phyloP scores from a whole-genome alignment of 1,140 invertebrate species.

The Drosophila ogumai region DNA sequence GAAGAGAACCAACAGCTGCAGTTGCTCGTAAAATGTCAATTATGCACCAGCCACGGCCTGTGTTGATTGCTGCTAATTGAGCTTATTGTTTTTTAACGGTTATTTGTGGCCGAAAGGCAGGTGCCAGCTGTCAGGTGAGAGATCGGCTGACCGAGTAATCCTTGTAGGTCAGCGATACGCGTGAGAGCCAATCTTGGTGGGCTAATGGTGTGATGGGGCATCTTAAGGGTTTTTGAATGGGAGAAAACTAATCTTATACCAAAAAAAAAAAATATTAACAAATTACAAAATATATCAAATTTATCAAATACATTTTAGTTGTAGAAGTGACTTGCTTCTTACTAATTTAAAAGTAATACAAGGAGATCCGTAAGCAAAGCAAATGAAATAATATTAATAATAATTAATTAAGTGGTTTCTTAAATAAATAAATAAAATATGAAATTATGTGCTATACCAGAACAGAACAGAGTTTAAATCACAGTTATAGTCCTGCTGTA shows the following conservation, averaged over 20 bases:
- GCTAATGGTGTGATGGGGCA: not conserved
- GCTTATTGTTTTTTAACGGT: conserved; percentile 77
- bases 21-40: conserved; percentile 70
- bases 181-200: conserved; percentile 48
- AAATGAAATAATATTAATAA: too few species aligned
- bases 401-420: too few species aligned
- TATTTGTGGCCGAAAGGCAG: conserved; percentile 44
- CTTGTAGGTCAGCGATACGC: conserved; percentile 40
- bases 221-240: not conserved
- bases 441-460: not conserved
- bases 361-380: not conserved
- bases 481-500: not conserved
- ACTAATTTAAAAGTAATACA: not conserved
- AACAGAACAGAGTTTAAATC: not conserved
- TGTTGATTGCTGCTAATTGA: conserved; percentile 74
- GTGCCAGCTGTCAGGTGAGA: conserved; percentile 45
- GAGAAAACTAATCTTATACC: not conserved
- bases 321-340: not conserved
- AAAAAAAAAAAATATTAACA: too few species aligned
- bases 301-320: not conserved
- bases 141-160: conserved; percentile 11
- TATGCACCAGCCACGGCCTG: conserved; percentile 45
- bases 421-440: too few species aligned
- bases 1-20: conserved; percentile 58
- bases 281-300: not conserved